These are phyloP conservation scores for Enteromius trimaculatus DNA, from an alignment of 2,797 vertebrate genomes.

Conservation along the genomic window DNA sequence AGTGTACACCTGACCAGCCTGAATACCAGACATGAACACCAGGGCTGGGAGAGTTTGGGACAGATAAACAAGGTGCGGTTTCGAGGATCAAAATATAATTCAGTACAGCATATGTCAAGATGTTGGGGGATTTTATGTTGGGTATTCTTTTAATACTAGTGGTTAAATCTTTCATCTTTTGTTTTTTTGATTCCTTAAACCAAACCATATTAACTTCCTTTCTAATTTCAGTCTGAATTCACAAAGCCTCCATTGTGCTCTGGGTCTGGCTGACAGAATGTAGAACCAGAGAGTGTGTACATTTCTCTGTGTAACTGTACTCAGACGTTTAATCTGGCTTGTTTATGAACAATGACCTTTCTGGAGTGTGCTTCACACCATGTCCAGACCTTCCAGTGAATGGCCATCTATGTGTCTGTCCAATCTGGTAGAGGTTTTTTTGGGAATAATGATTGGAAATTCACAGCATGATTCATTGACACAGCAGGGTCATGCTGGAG, in stretches of 20 bases:
- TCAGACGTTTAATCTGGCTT: conserved; percentile 52
- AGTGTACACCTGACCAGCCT: conserved; percentile 26
- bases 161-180: conserved; percentile 33
- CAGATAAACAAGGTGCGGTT: conserved; percentile 25
- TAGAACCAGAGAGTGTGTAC: conserved; percentile 35
- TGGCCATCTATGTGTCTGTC: conserved; percentile 45
- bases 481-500: conserved; percentile 53
- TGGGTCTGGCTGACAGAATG: conserved; percentile 54
- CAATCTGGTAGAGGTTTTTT: conserved; percentile 59
- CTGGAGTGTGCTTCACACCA: conserved; percentile 48
- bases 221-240: conserved; percentile 49
- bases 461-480: conserved; percentile 60
- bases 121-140: neutral
- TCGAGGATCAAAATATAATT: neutral
- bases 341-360: conserved; percentile 58
- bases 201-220: conserved; percentile 40
- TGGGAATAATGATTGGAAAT: conserved; percentile 59
- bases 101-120: neutral
- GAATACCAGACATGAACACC: conserved; percentile 4
- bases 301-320: conserved; percentile 43
- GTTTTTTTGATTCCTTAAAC: conserved; percentile 26
- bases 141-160: conserved; percentile 20
- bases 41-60: conserved; percentile 2
- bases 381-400: conserved; percentile 47
- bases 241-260: conserved; percentile 60